A percentile compares a stretch with the other conserved stretches of the same genome.
Evolutionary conservation across 2,797 vertebrate species (phyloP).

Genomic region (Chrysocyon brachyurus): DNA sequence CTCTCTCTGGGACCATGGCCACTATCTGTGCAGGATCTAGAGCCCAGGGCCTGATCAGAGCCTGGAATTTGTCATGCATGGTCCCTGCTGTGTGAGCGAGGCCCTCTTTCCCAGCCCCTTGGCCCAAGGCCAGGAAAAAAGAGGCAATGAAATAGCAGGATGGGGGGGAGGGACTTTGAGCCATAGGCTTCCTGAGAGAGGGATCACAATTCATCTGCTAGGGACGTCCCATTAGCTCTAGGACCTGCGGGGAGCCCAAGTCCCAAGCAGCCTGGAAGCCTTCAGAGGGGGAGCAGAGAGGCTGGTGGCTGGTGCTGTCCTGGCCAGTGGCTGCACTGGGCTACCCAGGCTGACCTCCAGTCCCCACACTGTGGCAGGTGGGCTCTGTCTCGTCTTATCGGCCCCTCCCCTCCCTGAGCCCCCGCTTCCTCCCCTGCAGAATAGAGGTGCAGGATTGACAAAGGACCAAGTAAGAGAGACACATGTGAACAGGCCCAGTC

Average conservation of each 20-base stretch:
- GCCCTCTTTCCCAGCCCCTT: not conserved
- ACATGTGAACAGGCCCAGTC: not conserved
- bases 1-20: not conserved
- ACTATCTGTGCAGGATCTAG: not conserved
- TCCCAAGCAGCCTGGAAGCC: not conserved
- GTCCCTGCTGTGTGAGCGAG: not conserved
- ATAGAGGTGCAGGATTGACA: not conserved
- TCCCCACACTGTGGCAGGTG: not conserved
- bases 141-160: not conserved
- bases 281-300: not conserved
- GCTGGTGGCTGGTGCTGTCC: not conserved
- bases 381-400: not conserved
- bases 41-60: not conserved
- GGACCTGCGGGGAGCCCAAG: not conserved
- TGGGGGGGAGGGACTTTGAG: not conserved
- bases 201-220: not conserved
- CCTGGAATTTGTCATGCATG: not conserved
- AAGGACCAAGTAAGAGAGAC: not conserved
- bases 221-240: not conserved
- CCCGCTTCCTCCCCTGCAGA: not conserved
- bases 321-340: not conserved
- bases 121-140: not conserved
- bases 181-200: not conserved
- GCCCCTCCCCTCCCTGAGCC: not conserved
- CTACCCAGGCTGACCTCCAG: accelerated